A percentile compares a stretch with the other conserved stretches of the same genome.
Evolutionary conservation across 2,113 vertebrate species (phyloP).

Genomic region (Copsychus sechellarum): DNA sequence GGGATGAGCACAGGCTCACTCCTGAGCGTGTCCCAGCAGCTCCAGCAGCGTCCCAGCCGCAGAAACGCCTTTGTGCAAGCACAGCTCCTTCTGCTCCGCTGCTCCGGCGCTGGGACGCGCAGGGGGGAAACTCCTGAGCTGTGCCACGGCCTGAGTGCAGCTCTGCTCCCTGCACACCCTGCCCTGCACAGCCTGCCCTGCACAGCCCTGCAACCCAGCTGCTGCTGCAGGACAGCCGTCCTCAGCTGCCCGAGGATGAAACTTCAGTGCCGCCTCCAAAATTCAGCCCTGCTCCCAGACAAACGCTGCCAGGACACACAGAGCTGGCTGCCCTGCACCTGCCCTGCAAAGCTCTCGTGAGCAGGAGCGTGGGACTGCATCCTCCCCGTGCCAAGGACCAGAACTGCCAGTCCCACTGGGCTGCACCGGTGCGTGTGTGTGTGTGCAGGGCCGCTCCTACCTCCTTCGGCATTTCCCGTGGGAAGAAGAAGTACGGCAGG

Average conservation of each 20-base stretch:
- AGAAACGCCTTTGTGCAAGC: not conserved
- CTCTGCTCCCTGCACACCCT: not conserved
- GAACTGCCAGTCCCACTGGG: fast-evolving
- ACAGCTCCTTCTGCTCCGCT: not conserved
- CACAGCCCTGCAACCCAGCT: not conserved
- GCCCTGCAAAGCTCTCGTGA: not conserved
- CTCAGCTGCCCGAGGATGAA: not conserved
- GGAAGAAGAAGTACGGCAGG: constrained; percentile 92
- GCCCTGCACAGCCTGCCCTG: not conserved
- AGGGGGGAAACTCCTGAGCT: not conserved
- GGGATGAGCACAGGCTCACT: fast-evolving
- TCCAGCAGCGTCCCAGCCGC: fast-evolving
- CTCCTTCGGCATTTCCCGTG: constrained; percentile 83
- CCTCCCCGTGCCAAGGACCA: not conserved
- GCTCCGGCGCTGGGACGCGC: fast-evolving
- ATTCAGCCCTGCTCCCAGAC: not conserved
- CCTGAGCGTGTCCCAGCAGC: not conserved
- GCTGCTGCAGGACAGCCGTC: not conserved
- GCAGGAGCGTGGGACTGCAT: fast-evolving
- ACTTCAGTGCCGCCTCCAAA: not conserved
- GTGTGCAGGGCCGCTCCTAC: constrained; percentile 17
- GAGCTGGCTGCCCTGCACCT: not conserved
- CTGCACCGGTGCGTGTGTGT: too few relatives aligned
- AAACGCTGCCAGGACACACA: not conserved
- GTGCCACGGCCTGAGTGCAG: fast-evolving